Evolutionary conservation across 2,888 invertebrate genomes (phyloP), one percentile per base, ranked within the genome.

Genomic region (Alloplasta piceator): DNA sequence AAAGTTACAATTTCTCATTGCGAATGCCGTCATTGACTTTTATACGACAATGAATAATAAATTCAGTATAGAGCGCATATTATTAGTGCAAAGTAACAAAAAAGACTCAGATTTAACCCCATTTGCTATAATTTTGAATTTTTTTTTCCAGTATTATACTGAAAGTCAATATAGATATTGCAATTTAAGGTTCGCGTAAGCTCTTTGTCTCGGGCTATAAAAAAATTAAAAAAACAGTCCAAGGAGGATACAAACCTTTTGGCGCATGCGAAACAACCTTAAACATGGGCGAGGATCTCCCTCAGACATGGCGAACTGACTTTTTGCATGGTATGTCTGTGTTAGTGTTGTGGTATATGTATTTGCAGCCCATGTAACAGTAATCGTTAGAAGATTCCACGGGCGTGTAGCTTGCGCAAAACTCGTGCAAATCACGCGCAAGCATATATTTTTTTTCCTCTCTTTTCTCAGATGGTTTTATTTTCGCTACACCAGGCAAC

Each of bases 271-370:
- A 86, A 88, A 87, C 85, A 83, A 87, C 86, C 89, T 90, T 91
- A 91, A 91, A 91, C 86, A 91, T 90, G 90, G 91, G 90, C 90
- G 89, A 90, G 90, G 89, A 81, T 68, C 81, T 72, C 36, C 12
- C 38, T 26, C 26, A 26, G 26, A 26, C 26, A 26, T 26, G 26
- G 26, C 26, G 26, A 36, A 56, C 56, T 46, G 64, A 60, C 67
- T 82, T 79, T 83, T 80, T 82, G 67, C 77, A 80, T 78, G 70
- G 77, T 78, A 80, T 79, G 26, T 7, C n/a, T 43, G 14, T 46
- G 41, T 52, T 7, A 14, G 39, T 46, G n/a, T 26, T 60, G n/a
- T 46, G 7, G 6, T 60, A 12, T 58, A 50, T 63, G 38, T 78
- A 75, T 78, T 72, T 73, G 67, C 12, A 61, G 61, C 36, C 61